Conservation (phyloP, 2,797 vertebrate genomes). For the Protosalanx chinensis region DNA sequence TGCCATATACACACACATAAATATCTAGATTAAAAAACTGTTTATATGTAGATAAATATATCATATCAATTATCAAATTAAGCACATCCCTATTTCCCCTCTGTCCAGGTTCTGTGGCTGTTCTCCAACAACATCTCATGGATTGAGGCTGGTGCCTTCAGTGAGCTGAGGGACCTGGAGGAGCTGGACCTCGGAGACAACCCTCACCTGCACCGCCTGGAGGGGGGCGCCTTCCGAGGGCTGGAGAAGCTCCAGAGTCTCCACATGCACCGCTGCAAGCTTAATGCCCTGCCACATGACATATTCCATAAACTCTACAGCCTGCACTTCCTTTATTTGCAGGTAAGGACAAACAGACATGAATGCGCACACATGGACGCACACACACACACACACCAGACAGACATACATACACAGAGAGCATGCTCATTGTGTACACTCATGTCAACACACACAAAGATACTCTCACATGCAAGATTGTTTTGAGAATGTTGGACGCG, state of each 20-base stretch:
- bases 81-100: not conserved
- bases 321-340: conserved; percentile 96
- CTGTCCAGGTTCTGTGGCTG: conserved; percentile 86
- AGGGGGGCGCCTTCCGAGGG: conserved; percentile 90
- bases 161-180: conserved; percentile 91
- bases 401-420: not conserved
- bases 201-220: conserved; percentile 84
- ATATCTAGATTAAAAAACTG: too few relatives aligned
- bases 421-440: too few relatives aligned
- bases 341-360: conserved; percentile 49
- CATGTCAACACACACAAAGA: too few relatives aligned
- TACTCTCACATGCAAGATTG: too few relatives aligned
- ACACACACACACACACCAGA: not conserved
- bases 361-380: conserved; percentile 18
- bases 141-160: conserved; percentile 93
- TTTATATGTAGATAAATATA: too few relatives aligned
- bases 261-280: conserved; percentile 92
- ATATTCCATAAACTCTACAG: conserved; percentile 94
- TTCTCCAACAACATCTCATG: conserved; percentile 96
- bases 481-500: too few relatives aligned
- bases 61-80: too few relatives aligned
- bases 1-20: not conserved
- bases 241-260: conserved; percentile 93
- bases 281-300: conserved; percentile 85
- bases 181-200: conserved; percentile 97